Percentiles rank a stretch among this genome's conserved stretches.
Conservation (phyloP, 2,888 invertebrate genomes). For the Philaethria dido region DNA sequence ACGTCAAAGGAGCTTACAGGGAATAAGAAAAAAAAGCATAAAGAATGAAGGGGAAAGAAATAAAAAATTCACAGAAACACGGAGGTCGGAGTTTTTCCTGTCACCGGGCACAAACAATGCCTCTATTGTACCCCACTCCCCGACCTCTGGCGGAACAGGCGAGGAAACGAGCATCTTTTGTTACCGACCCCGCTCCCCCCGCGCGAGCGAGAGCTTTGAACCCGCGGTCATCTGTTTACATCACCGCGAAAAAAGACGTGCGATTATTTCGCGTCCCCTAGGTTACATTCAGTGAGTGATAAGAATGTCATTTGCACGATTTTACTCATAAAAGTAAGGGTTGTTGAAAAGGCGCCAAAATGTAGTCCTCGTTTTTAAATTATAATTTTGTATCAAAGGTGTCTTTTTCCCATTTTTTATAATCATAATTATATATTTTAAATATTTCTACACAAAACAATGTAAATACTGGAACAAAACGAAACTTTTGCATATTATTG, state of each 20-base stretch:
- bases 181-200: slow-evolving; percentile 66
- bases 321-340: slow-evolving; percentile 19
- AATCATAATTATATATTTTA: too few species aligned
- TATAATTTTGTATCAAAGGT: neutral
- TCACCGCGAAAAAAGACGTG: slow-evolving; percentile 69
- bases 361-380: neutral
- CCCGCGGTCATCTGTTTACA: slow-evolving; percentile 80
- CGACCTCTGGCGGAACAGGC: slow-evolving; percentile 59
- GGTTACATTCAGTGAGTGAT: slow-evolving; percentile 45
- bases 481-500: too few species aligned
- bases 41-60: slow-evolving; percentile 67
- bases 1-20: slow-evolving; percentile 75
- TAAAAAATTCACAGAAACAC: slow-evolving; percentile 83
- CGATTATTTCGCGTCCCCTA: slow-evolving; percentile 55
- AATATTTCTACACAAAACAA: too few species aligned
- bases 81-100: slow-evolving; percentile 84
- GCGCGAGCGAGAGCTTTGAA: slow-evolving; percentile 76
- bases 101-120: slow-evolving; percentile 83
- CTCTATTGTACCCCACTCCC: slow-evolving; percentile 67
- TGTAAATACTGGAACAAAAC: too few species aligned
- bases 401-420: neutral
- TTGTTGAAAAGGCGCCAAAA: slow-evolving; percentile 19
- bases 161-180: slow-evolving; percentile 84
- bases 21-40: slow-evolving; percentile 60
- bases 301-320: slow-evolving; percentile 36